phyloP scores from a whole-genome alignment of 2,888 invertebrate species.

The Heliconius cydno region DNA sequence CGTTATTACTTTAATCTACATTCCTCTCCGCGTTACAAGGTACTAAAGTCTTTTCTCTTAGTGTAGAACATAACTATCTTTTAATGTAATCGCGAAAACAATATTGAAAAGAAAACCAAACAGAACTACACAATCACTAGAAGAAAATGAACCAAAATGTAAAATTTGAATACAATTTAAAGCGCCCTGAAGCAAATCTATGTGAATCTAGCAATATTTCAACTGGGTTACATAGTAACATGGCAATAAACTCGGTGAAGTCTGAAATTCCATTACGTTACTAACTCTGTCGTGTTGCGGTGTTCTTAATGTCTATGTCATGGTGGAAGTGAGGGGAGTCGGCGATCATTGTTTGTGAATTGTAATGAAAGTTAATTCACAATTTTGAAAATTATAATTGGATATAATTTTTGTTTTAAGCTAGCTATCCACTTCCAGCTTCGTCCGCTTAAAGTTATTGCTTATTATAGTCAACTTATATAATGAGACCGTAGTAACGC shows the following conservation, averaged over 20 bases:
- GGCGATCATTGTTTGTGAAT: constrained; percentile 15
- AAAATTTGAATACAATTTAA: constrained; percentile 1
- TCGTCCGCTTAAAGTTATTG: neutral
- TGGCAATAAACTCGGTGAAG: constrained; percentile 35
- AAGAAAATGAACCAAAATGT: neutral
- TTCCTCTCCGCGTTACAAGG: too few species aligned
- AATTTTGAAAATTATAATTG: too few species aligned
- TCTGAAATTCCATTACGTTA: constrained; percentile 38
- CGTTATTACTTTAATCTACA: too few species aligned
- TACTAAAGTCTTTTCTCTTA: too few species aligned
- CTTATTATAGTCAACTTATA: too few species aligned
- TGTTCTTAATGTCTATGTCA: constrained; percentile 31
- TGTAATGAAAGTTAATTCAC: neutral
- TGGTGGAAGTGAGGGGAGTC: constrained; percentile 20
- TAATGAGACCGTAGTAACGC: too few species aligned
- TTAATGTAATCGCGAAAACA: too few species aligned
- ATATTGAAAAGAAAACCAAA: too few species aligned
- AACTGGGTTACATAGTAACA: constrained; percentile 28
- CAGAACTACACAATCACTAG: neutral
- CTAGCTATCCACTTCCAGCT: neutral
- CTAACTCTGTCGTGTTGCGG: constrained; percentile 38
- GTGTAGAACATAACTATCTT: too few species aligned
- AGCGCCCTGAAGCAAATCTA: neutral
- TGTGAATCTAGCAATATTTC: constrained; percentile 17
- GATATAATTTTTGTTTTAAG: neutral